Conservation (phyloP, 1,140 invertebrate species). For the Drosophila orena region DNA sequence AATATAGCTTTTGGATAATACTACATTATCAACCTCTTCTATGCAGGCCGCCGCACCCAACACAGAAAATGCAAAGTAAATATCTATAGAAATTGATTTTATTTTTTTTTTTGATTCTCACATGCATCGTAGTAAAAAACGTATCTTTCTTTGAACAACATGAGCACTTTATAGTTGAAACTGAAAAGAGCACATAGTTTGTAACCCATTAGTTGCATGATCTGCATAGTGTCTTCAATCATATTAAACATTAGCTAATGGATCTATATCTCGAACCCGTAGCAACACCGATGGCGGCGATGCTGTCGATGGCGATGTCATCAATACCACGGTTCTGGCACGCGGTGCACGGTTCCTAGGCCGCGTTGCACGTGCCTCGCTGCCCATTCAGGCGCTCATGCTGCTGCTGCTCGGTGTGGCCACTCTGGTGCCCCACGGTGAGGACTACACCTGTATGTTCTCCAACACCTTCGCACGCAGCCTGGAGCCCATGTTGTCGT, state of each 20-base stretch:
- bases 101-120: slow-evolving; percentile 40
- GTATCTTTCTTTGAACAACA: slow-evolving; percentile 6
- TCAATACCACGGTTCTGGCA: slow-evolving; percentile 88
- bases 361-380: slow-evolving; percentile 93
- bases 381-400: slow-evolving; percentile 96
- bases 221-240: neutral
- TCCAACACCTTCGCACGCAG: slow-evolving; percentile 92
- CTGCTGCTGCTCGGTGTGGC: slow-evolving; percentile 94
- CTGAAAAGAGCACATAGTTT: slow-evolving; percentile 15
- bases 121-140: slow-evolving; percentile 24
- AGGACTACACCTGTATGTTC: slow-evolving; percentile 93
- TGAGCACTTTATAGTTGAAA: slow-evolving; percentile 31
- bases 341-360: slow-evolving; percentile 93
- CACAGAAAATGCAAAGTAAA: slow-evolving; percentile 87
- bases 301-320: slow-evolving; percentile 86
- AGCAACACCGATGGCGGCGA: slow-evolving; percentile 85
- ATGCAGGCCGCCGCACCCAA: slow-evolving; percentile 85
- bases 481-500: slow-evolving; percentile 93
- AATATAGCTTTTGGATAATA: slow-evolving; percentile 87
- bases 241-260: slow-evolving; percentile 1
- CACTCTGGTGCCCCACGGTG: slow-evolving; percentile 92
- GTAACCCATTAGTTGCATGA: slow-evolving; percentile 31
- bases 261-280: neutral
- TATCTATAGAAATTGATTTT: slow-evolving; percentile 84
- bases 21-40: slow-evolving; percentile 85